A percentile compares a stretch with the other conserved stretches of the same genome.
These are phyloP conservation scores for Enteromius argenteus DNA, from an alignment of 2,797 vertebrate genomes.

Conservation along the genomic window DNA sequence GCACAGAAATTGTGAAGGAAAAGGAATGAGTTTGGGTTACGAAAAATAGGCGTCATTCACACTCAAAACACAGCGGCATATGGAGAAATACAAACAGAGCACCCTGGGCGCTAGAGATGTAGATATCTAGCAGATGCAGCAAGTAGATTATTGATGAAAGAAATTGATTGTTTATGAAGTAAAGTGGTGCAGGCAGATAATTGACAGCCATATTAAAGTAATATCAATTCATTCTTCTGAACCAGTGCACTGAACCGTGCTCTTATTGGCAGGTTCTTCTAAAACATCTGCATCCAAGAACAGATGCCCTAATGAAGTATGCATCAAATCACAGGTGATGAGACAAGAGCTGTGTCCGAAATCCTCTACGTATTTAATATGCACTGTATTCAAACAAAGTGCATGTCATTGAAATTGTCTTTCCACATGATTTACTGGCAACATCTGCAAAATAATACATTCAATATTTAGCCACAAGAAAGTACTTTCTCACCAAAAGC, in stretches of 20 bases:
- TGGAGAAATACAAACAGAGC: constrained; percentile 28
- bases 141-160: constrained; percentile 28
- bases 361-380: not conserved
- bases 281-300: constrained; percentile 9
- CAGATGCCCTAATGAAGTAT: not conserved
- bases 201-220: constrained; percentile 16
- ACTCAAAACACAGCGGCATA: constrained; percentile 32
- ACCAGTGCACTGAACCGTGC: not conserved
- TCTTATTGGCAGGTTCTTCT: not conserved
- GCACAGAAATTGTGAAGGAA: constrained; percentile 32
- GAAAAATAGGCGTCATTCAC: constrained; percentile 14
- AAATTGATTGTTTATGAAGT: constrained; percentile 31
- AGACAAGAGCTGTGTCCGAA: not conserved
- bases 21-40: constrained; percentile 30
- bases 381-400: not conserved
- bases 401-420: not conserved
- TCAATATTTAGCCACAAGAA: not conserved
- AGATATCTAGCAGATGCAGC: constrained; percentile 7
- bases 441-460: not conserved
- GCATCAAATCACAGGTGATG: not conserved
- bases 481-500: not conserved
- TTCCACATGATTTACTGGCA: not conserved
- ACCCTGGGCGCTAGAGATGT: not conserved
- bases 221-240: constrained; percentile 4
- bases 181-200: constrained; percentile 16